phyloP scores from a whole-genome alignment of 2,113 vertebrate genomes.

The Solea solea region DNA sequence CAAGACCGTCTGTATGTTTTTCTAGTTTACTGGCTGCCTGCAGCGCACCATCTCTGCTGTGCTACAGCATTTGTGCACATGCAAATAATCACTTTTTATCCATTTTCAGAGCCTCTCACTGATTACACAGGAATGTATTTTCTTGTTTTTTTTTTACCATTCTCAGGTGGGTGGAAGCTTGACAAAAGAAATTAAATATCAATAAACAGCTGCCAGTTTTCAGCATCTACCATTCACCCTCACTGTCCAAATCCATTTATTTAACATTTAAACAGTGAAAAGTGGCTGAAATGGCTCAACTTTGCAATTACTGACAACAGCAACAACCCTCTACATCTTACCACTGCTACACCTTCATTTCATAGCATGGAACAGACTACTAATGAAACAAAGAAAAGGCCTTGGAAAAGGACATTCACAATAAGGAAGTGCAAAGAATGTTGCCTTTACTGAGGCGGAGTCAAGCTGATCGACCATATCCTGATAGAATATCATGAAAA shows the following conservation, averaged over 20 bases:
- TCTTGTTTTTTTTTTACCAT: background rate
- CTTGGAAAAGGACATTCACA: conserved; percentile 59
- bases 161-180: background rate
- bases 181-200: background rate
- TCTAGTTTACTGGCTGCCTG: conserved; percentile 11
- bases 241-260: background rate
- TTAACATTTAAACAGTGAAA: conserved; percentile 5
- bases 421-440: conserved; percentile 3
- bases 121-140: background rate
- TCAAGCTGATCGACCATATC: background rate
- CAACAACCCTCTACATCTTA: conserved; percentile 1
- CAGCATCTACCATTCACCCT: background rate
- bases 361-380: background rate
- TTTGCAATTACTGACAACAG: conserved; percentile 4
- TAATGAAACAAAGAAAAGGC: background rate
- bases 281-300: background rate
- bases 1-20: conserved; percentile 36
- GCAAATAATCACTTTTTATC: background rate
- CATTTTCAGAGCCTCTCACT: background rate
- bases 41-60: background rate
- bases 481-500: background rate
- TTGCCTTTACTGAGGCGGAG: background rate
- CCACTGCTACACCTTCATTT: conserved; percentile 18
- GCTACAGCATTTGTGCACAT: background rate
- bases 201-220: background rate